Percentiles rank a stretch among this genome's conserved stretches.
phyloP scores from a whole-genome alignment of 1,140 invertebrate genomes.

The Delia radicum region DNA sequence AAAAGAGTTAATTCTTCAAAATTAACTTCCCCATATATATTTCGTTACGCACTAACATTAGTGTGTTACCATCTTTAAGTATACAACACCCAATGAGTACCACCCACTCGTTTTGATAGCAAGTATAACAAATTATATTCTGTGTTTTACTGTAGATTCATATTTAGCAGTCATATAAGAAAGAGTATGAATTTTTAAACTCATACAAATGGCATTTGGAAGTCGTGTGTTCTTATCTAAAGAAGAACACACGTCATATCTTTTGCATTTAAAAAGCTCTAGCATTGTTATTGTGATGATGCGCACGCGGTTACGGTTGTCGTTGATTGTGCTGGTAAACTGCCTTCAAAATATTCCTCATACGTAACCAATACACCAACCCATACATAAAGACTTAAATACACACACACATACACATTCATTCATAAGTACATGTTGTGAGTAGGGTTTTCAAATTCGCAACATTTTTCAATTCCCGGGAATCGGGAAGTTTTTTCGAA shows the following conservation, averaged over 20 bases:
- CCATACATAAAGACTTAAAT: not conserved
- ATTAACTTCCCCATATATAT: too few species aligned
- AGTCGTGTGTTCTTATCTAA: constrained; percentile 16
- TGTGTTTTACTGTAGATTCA: too few species aligned
- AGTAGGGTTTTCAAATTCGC: too few species aligned
- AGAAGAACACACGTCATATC: constrained; percentile 24
- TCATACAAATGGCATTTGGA: constrained; percentile 14
- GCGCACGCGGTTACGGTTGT: constrained; percentile 3
- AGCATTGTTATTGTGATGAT: not conserved
- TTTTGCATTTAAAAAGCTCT: constrained; percentile 22
- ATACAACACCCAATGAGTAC: too few species aligned
- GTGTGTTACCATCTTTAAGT: too few species aligned
- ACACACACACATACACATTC: not conserved
- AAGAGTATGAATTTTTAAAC: not conserved
- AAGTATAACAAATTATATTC: too few species aligned
- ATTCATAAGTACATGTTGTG: too few species aligned
- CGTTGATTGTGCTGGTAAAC: not conserved
- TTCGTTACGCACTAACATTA: too few species aligned
- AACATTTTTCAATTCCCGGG: too few species aligned
- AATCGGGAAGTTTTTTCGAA: too few species aligned
- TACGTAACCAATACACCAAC: not conserved
- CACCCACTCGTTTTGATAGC: too few species aligned
- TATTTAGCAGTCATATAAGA: not conserved
- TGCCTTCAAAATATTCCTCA: not conserved
- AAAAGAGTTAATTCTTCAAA: too few species aligned